Conservation (phyloP, 2,113 vertebrate genomes). For the Jaculus jaculus region DNA sequence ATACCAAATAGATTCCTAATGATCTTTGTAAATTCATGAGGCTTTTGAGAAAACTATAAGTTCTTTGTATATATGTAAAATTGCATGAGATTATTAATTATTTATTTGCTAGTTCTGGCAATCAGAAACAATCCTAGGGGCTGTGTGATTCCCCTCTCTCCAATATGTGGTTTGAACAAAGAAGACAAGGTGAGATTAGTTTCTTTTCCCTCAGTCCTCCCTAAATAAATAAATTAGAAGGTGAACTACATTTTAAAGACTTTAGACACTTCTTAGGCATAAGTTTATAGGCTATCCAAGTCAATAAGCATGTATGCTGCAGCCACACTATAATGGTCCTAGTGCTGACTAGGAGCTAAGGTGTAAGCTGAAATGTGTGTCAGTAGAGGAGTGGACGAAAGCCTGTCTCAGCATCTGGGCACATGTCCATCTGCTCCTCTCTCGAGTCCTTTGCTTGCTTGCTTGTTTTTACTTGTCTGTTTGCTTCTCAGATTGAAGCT, state of each 20-base stretch:
- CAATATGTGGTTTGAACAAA: neutral
- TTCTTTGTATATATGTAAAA: neutral
- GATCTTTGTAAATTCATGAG: neutral
- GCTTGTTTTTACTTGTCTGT: too few species aligned
- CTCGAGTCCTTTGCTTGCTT: too few species aligned
- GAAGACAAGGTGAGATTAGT: neutral
- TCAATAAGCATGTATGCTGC: neutral
- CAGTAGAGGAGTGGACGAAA: neutral
- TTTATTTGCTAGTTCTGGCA: neutral
- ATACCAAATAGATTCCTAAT: neutral
- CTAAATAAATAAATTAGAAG: neutral
- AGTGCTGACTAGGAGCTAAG: neutral
- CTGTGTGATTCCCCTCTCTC: neutral
- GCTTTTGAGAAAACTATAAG: neutral
- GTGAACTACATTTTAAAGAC: neutral
- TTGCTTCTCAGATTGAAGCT: neutral
- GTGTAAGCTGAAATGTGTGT: too few species aligned
- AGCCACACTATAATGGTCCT: neutral
- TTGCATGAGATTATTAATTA: neutral
- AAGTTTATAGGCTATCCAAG: neutral
- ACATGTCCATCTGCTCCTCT: neutral
- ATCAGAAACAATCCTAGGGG: neutral
- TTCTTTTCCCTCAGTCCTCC: neutral
- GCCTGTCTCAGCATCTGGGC: neutral
- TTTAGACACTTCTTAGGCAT: neutral